Evolutionary conservation across 2,888 invertebrate genomes (phyloP).

Genomic region (Plutella xylostella): DNA sequence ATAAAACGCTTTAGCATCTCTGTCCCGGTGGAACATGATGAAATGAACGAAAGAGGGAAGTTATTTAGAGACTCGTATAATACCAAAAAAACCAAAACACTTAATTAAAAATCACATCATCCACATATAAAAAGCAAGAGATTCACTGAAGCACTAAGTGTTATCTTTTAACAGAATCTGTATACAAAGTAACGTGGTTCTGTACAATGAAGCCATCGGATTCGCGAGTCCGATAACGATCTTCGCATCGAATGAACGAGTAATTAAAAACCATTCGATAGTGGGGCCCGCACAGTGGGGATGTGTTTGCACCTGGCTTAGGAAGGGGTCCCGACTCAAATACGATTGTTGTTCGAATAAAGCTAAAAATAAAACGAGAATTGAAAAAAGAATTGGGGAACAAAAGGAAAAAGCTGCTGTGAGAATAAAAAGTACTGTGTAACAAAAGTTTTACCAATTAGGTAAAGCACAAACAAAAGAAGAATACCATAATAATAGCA

Average conservation of each 20-base stretch:
- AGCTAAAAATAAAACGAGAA: too few species aligned
- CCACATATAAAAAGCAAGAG: not conserved
- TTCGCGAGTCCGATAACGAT: slow-evolving; percentile 32
- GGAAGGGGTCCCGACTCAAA: not conserved
- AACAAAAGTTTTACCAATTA: too few species aligned
- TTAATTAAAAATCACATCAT: not conserved
- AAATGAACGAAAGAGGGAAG: too few species aligned
- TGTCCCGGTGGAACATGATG: too few species aligned
- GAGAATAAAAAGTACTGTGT: too few species aligned
- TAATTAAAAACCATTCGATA: slow-evolving; percentile 21
- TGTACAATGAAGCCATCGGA: slow-evolving; percentile 16
- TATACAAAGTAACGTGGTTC: not conserved
- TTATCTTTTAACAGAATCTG: not conserved
- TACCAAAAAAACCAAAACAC: too few species aligned
- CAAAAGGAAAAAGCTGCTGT: too few species aligned
- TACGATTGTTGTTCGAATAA: not conserved
- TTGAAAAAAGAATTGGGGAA: too few species aligned
- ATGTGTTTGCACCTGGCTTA: slow-evolving; percentile 21
- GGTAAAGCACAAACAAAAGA: too few species aligned
- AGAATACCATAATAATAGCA: too few species aligned
- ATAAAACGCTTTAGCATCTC: too few species aligned
- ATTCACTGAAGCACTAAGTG: not conserved
- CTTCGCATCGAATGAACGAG: slow-evolving; percentile 21
- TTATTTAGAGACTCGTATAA: too few species aligned
- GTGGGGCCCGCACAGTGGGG: slow-evolving; percentile 8